Base-by-base conservation (phyloP, 2,888 invertebrate genomes). In the Oligia latruncula region DNA sequence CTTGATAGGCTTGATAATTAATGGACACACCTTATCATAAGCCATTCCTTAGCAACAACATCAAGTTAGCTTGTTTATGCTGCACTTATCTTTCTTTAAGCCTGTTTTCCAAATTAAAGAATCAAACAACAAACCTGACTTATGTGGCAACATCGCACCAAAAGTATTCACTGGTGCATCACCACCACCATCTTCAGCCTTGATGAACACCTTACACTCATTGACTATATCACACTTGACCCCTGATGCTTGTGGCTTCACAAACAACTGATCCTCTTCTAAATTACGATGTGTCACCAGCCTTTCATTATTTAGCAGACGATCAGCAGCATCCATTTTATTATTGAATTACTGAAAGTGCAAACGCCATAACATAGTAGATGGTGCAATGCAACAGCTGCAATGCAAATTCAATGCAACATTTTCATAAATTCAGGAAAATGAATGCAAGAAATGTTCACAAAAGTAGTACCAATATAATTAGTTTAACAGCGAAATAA, bases 111-210 rank as follows among this genome's bases (percentile, higher is more conserved):
- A 52, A 78, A 80, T 17, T 29, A 62, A 40, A 40, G 52, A 60
- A 60, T 46, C n/a, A 71, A 40, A 55, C 17, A 62, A 71, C 81
- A 90, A 91, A 93, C 93, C 94, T 90, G 89, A 90, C 35, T 81
- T 90, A 65, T 88, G 90, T 73, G 92, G 90, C 74, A 85, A 77
- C 80, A 89, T 90, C 23, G 92, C 92, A 67, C 89, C 91, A 78
- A 89, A 90, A 80, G 92, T 80, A 81, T 92, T 94, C 52, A 90
- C 86, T 78, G 92, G 92, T 11, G 94, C 93, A 92, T 96, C 96
- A 67, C 97, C 96, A 84, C 96, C 93, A 17, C 97, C 97, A 83
- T 96, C 96, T 86, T 97, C 97, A 80, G 96, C 94, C 81, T 93
- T 95, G 58, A 97, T 88, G 80, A 96, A 95, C 91, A 95, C 94